Conservation (phyloP, 2,113 vertebrate genomes). For the Dipodomys ordii region DNA sequence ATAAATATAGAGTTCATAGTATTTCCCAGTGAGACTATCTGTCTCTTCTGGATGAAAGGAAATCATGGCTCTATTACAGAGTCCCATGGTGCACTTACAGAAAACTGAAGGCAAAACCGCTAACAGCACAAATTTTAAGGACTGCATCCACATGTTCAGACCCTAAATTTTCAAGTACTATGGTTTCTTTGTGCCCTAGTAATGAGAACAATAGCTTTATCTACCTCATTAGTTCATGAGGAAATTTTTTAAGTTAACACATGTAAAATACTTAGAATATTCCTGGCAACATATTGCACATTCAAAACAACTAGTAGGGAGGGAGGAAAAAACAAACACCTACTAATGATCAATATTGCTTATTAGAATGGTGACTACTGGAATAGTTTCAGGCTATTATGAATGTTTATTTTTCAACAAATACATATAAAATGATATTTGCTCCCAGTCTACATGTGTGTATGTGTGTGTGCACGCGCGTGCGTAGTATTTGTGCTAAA, state of each 20-base stretch:
- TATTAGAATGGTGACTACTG: not conserved
- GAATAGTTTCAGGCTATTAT: not conserved
- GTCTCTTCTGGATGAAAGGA: not conserved
- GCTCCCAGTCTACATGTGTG: not conserved
- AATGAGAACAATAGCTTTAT: not conserved
- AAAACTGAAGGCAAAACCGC: too few species aligned
- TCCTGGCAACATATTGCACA: not conserved
- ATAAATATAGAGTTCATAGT: not conserved
- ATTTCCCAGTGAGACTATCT: not conserved
- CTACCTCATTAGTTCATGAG: not conserved
- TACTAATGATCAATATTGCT: too few species aligned
- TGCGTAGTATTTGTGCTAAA: not conserved
- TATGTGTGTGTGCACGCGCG: too few species aligned
- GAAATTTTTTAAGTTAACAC: not conserved
- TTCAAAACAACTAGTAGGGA: not conserved
- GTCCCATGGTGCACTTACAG: too few species aligned
- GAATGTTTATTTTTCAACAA: not conserved
- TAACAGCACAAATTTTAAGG: too few species aligned
- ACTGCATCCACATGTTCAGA: not conserved
- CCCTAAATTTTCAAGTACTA: not conserved
- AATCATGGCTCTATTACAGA: not conserved
- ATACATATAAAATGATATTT: not conserved
- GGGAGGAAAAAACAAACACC: too few species aligned
- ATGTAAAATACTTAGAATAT: not conserved
- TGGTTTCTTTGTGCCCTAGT: not conserved